Evolutionary conservation across 2,113 vertebrate genomes (phyloP), one percentile per base, ranked within the genome.

Genomic region (Rhabdomys dilectus): DNA sequence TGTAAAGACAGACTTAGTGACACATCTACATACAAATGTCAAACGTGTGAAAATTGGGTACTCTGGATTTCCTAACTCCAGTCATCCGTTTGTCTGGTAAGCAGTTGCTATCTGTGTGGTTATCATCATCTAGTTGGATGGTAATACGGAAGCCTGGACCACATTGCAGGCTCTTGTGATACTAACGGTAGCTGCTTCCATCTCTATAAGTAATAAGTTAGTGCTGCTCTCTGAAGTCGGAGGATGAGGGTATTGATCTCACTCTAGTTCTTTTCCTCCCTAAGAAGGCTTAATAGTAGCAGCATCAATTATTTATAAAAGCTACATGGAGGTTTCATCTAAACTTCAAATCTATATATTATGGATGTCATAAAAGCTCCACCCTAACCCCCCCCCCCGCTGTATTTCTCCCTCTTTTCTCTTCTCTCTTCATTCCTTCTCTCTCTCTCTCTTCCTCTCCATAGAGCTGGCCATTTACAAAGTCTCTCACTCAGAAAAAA

Each of bases 301-400:
- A 26, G 7, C 29, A 87, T 66, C 70, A 73, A 56, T 93, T 84
- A 84, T 29, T 91, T 84, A 90, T 29, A 92, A 75, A 89, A 78
- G 3, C 45, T 60, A 53, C 66, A 84, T n/a, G 51, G 85, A 94
- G 4, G 19, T 81, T 48, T 92, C 91, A 5, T 56, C 34, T 84
- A 5, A 92, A 51, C 21, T 91, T 89, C 19, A 93, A 89, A 95
- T 51, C 24, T 21, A 62, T 72, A 12, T 56, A n/a, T 72, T 80
- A 5, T 34, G 13, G n/a, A 34, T 89, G 76, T 93, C 16, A 84
- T 34, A 91, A 81, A 82, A 66, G 1, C 75, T 78, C 88, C 51
- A 51, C 36, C 84, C n/a, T n/a, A n/a, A n/a, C n/a, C n/a, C n/a
- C n/a, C 29, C 7, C 7, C 39, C 15, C 1, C 4, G 7, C n/a